Percentiles rank a stretch among this genome's conserved stretches.
Evolutionary conservation across 2,113 vertebrate species (phyloP).

Genomic region (Xyrauchen texanus): DNA sequence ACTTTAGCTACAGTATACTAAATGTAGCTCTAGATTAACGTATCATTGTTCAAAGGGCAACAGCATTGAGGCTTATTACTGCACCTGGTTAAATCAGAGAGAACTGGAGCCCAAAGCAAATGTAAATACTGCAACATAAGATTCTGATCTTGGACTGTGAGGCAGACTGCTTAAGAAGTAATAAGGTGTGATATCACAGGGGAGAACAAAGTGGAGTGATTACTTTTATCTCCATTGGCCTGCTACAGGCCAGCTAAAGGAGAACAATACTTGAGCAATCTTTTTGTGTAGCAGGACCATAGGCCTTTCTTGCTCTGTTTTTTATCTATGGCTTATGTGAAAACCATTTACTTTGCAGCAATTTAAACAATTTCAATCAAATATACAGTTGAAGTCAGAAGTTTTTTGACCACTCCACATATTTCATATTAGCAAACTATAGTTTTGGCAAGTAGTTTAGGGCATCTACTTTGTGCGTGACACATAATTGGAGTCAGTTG

Average conservation of each 20-base stretch:
- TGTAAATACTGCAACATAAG: conserved; percentile 65
- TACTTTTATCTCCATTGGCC: conserved; percentile 75
- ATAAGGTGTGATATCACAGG: conserved; percentile 66
- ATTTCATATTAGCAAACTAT: no score
- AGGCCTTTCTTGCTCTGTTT: conserved; percentile 40
- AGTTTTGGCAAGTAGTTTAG: no score
- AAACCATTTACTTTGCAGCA: not conserved
- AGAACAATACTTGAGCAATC: conserved; percentile 61
- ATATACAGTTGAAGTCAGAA: not conserved
- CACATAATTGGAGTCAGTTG: no score
- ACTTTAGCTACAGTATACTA: no score
- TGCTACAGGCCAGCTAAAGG: conserved; percentile 63
- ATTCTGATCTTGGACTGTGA: conserved; percentile 67
- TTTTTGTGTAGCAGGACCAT: conserved; percentile 48
- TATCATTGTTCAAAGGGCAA: conserved; percentile 12
- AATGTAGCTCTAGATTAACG: not conserved
- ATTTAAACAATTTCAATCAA: not conserved
- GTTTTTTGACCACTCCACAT: no score
- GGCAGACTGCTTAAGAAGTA: conserved; percentile 63
- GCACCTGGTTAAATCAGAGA: conserved; percentile 59
- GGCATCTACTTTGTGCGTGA: no score
- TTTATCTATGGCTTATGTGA: conserved; percentile 63
- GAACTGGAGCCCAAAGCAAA: conserved; percentile 58
- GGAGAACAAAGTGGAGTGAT: conserved; percentile 75
- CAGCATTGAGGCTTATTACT: conserved; percentile 55